Evolutionary conservation across 2,888 invertebrate species (phyloP), one percentile per base, ranked within the genome.

Genomic region (Myopa testacea): DNA sequence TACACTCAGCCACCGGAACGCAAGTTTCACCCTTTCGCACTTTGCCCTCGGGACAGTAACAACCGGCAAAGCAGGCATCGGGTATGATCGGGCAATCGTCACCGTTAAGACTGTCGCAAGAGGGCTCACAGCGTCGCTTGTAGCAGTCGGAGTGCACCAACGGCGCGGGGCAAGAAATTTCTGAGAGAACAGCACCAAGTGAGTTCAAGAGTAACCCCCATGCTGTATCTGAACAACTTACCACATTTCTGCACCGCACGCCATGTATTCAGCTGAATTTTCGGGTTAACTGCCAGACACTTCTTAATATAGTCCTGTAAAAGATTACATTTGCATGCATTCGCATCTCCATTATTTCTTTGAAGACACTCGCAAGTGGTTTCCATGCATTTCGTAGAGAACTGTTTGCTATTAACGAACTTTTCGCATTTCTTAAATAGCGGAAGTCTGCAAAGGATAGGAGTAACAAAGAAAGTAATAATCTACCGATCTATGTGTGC

Each of bases 131-230:
- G 78, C 92, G 91, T 77, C 92, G 92, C 83, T 94, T 93, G 90
- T 93, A 96, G 87, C 96, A 96, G 87, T 96, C 96, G 83, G 93
- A 92, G 88, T 95, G 94, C n/a, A 95, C 93, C 69, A 96, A 91
- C 0, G 95, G 95, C 0, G 93, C 86, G 0, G 93, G 92, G 85
- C 96, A 97, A 7, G 91, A 90, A 4, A 93, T 92, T 80, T 94
- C 95, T 85, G 93, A 8, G n/a, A 65, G 12, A 77, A 68, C 45
- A 37, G 71, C 76, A 77, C 12, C 72, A 65, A 58, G 70, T 67
- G 10, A 50, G 19, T 65, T 8, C 55, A 14, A 55, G 10, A 55
- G 10, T 16, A 55, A 6, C n/a, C 8, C 5, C 55, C 16, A 10
- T n/a, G 10, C 16, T 55, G 5, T 55, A 55, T 12, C 55, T 4